Base-by-base conservation (phyloP, 2,888 invertebrate genomes). In the Diarsia mendica region DNA sequence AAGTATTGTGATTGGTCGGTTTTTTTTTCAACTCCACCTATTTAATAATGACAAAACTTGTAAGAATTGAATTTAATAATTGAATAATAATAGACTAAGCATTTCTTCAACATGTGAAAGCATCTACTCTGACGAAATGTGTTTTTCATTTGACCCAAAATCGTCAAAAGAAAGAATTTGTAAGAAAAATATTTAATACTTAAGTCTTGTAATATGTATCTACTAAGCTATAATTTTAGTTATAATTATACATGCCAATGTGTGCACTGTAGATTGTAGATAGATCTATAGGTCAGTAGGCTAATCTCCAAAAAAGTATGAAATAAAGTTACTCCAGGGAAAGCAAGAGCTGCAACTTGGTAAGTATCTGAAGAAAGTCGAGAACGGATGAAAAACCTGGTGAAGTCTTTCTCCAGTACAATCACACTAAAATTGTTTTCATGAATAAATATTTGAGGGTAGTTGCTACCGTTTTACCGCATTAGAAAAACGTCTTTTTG, bases 21-120 rank as follows among this genome's bases (percentile, higher is more conserved):
- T 76, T 58, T 39, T 46, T 67, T 73, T 18, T 67, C n/a, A 46
- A 46, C 13, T 58, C 58, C 3, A 18, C 13, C 15, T 20, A 49
- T 63, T 49, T 11, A 1, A 28, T 23, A 28, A 28, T n/a, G 6
- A n/a, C 3, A 2, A 58, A 13, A 18, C 15, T 63, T 2, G 1
- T 3, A 63, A 53, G 28, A 28, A 20, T 51, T 53, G 0, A n/a
- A 76, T 48, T 46, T 10, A 20, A 39, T 46, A 33, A 23, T 23
- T 23, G 1, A 60, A 23, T 18, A 18, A 33, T 9, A 18, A n/a
- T 5, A 18, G 23, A 3, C 3, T 67, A 18, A 51, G 33, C 15
- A 20, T 28, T 23, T 60, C 2, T n/a, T 1, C 23, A 46, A 10
- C 39, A 66, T 15, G 6, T 23, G 5, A 72, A 73, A 48, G 2